Evolutionary conservation across 2,888 invertebrate genomes (phyloP).

Genomic region (Sylvicola cinctus): DNA sequence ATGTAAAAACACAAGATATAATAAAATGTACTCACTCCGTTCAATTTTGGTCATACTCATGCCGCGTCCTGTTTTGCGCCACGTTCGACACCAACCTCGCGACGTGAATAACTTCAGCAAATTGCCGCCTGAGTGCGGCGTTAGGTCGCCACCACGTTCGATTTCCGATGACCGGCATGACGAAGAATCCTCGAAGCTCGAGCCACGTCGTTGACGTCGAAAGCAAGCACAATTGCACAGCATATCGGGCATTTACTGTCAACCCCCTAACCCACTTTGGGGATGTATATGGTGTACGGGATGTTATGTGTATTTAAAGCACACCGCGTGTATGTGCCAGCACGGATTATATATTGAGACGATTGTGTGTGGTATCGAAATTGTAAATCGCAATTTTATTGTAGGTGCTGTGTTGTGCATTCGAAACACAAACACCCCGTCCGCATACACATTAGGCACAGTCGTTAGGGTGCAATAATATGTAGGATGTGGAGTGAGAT

Average conservation of each 20-base stretch:
- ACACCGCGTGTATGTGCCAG: too few relatives aligned
- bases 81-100: constrained; percentile 42
- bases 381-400: too few relatives aligned
- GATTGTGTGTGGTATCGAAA: too few relatives aligned
- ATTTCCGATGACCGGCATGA: constrained; percentile 25
- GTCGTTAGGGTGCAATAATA: too few relatives aligned
- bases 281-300: too few relatives aligned
- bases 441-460: too few relatives aligned
- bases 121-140: constrained; percentile 14
- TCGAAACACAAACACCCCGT: too few relatives aligned
- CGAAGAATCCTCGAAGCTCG: constrained; percentile 24
- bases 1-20: not conserved
- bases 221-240: constrained; percentile 24
- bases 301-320: too few relatives aligned
- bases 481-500: too few relatives aligned
- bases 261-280: too few relatives aligned
- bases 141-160: constrained; percentile 17
- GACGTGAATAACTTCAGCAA: constrained; percentile 24
- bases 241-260: constrained; percentile 11
- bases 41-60: constrained; percentile 59
- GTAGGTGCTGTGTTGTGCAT: too few relatives aligned
- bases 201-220: constrained; percentile 22
- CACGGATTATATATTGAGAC: too few relatives aligned
- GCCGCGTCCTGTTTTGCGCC: constrained; percentile 38
- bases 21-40: constrained; percentile 37